A percentile compares a stretch with the other conserved stretches of the same genome.
Evolutionary conservation across 1,140 invertebrate species (phyloP).

Genomic region (Drosophila truncata): DNA sequence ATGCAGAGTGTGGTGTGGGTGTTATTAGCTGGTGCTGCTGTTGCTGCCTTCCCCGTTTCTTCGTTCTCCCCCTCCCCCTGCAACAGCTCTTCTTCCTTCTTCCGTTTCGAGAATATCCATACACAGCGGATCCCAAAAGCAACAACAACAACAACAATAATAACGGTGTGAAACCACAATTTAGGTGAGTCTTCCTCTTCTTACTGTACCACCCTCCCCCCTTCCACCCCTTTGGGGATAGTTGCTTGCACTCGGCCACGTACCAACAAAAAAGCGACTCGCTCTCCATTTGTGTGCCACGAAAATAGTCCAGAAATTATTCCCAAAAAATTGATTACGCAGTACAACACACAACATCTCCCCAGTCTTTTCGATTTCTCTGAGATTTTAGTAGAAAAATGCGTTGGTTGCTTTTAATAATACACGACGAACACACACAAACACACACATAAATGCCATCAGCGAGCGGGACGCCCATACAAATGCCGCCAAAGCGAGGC

Average conservation of each 20-base stretch:
- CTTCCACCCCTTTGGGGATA: conserved; percentile 2
- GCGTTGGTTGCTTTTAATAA: conserved; percentile 83
- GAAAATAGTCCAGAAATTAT: conserved; percentile 62
- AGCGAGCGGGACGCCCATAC: conserved; percentile 16
- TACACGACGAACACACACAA: conserved; percentile 60
- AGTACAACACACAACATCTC: conserved; percentile 50
- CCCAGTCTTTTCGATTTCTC: conserved; percentile 59
- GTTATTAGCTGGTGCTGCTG: conserved; percentile 51
- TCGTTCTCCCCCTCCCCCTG: conserved; percentile 5
- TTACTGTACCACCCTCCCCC: neutral
- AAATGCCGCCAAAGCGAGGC: conserved; percentile 41
- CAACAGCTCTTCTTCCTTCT: neutral
- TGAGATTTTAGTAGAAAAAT: conserved; percentile 72
- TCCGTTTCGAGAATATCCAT: conserved; percentile 55
- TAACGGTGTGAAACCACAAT: conserved; percentile 40
- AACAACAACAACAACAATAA: conserved; percentile 34
- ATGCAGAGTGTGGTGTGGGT: conserved; percentile 66
- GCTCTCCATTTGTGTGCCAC: conserved; percentile 28
- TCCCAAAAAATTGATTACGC: conserved; percentile 75
- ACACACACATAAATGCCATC: conserved; percentile 10
- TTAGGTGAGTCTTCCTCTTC: conserved; percentile 65
- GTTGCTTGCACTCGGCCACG: conserved; percentile 26
- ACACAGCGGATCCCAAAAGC: conserved; percentile 39
- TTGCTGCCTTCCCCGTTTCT: conserved; percentile 38
- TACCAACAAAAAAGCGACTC: conserved; percentile 59